Base-by-base conservation (phyloP, 2,113 vertebrate species). In the Danionella cerebrum region DNA sequence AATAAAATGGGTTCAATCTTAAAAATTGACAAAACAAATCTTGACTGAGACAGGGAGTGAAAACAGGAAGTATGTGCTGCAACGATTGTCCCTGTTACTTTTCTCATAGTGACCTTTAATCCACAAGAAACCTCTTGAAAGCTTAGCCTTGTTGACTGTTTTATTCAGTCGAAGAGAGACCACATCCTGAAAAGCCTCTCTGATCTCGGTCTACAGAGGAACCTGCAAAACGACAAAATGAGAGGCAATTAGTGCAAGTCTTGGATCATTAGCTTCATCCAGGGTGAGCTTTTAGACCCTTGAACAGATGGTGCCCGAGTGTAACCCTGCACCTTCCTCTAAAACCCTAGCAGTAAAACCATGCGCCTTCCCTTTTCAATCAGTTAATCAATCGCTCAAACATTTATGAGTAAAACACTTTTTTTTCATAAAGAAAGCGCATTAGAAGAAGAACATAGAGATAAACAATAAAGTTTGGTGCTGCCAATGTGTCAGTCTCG, bases 221-320 rank as follows among this genome's bases (percentile, higher is more conserved):
- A 16, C 35, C 4, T 13, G 16, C 45, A 36, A 45, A 67, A 35
- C 9, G 25, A 1, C 16, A 48, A 25, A 36, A 50, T n/a, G 11
- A 45, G 62, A 60, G 60, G 48, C 21, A 71, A 48, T 59, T 65
- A 52, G 6, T 41, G 59, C 35, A 19, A 18, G 25, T 58, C 35
- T 18, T 12, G 16, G 0, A 16, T 67, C 33, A 39, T 73, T 79
- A 80, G 41, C 4, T 47, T 70, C 79, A 82, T 74, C 70, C 0
- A 2, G 68, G 52, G 0, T 78, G 75, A 73, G 51, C 27, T 66
- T 24, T 5, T 4, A 59, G 8, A 44, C 71, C 50, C 58, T 51
- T 19, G 38, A 68, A 62, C 85, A 87, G 82, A 82, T 85, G 84
- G 75, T 60, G 67, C n/a, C 24, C 2, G 29, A 82, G 66, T 29